A percentile compares a stretch with the other conserved stretches of the same genome.
These are phyloP conservation scores for Smittia aterrima DNA, from an alignment of 2,888 invertebrate genomes.

Conservation along the genomic window DNA sequence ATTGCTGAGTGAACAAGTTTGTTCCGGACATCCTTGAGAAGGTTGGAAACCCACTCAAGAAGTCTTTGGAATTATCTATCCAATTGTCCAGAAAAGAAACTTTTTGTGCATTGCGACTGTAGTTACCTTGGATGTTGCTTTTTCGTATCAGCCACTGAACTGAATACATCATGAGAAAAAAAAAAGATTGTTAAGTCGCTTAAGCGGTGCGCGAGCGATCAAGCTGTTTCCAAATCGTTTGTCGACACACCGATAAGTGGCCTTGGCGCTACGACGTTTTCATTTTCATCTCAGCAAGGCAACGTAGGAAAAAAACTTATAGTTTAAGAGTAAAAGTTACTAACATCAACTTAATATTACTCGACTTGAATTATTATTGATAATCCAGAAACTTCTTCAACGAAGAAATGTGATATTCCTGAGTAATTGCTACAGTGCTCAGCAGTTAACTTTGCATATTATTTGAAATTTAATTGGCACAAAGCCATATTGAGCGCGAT, in stretches of 20 bases:
- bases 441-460: background rate
- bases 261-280: conserved; percentile 1
- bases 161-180: conserved; percentile 1
- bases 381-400: no score
- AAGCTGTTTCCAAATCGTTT: background rate
- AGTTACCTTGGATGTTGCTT: background rate
- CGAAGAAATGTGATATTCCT: no score
- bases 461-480: conserved; percentile 9
- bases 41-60: no score
- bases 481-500: background rate
- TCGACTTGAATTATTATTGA: no score
- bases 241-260: conserved; percentile 11
- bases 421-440: no score
- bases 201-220: background rate
- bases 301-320: background rate
- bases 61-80: no score
- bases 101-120: no score
- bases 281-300: conserved; percentile 16
- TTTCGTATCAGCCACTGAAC: conserved; percentile 7
- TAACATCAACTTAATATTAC: background rate
- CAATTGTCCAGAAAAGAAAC: no score
- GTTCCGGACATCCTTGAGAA: no score
- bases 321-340: background rate
- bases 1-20: no score
- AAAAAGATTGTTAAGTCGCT: background rate